A percentile compares a stretch with the other conserved stretches of the same genome.
Evolutionary conservation across 1,140 invertebrate species (phyloP).

Genomic region (Mylabris phalerata): DNA sequence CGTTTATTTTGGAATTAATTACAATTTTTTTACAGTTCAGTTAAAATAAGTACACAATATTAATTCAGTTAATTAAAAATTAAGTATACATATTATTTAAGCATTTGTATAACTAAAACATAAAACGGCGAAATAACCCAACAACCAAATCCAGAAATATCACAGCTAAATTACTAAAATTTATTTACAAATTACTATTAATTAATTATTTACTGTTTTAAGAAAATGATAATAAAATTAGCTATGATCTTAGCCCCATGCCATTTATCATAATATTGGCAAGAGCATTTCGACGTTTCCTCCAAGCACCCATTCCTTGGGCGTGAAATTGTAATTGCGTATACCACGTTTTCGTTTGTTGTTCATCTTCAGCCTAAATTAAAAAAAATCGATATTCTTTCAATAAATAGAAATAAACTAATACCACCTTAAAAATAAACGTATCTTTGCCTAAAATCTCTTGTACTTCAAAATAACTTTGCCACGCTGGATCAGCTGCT

Average conservation of each 20-base stretch:
- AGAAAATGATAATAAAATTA: not conserved
- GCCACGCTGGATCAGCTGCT: slow-evolving; percentile 73
- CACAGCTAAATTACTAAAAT: slow-evolving; percentile 43
- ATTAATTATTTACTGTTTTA: slow-evolving; percentile 11
- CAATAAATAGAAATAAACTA: not conserved
- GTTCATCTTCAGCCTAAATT: slow-evolving; percentile 76
- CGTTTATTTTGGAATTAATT: too few relatives aligned
- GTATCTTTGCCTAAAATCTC: slow-evolving; percentile 89
- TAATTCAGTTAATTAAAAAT: too few relatives aligned
- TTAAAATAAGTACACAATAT: too few relatives aligned
- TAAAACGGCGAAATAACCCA: too few relatives aligned
- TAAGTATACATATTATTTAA: too few relatives aligned
- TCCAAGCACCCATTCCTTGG: slow-evolving; percentile 85
- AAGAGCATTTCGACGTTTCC: slow-evolving; percentile 80
- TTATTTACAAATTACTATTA: slow-evolving; percentile 23
- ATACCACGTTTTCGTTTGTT: slow-evolving; percentile 81
- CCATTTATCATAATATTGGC: slow-evolving; percentile 95
- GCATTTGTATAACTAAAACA: too few relatives aligned
- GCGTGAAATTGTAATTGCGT: slow-evolving; percentile 82
- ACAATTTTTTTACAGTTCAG: too few relatives aligned
- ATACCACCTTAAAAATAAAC: slow-evolving; percentile 83
- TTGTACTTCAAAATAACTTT: slow-evolving; percentile 93
- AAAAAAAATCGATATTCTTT: not conserved
- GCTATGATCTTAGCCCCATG: slow-evolving; percentile 50
- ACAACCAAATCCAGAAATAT: slow-evolving; percentile 29